Evolutionary conservation across 2,888 invertebrate species (phyloP), one percentile per base, ranked within the genome.

Genomic region (Epinotia ramella): DNA sequence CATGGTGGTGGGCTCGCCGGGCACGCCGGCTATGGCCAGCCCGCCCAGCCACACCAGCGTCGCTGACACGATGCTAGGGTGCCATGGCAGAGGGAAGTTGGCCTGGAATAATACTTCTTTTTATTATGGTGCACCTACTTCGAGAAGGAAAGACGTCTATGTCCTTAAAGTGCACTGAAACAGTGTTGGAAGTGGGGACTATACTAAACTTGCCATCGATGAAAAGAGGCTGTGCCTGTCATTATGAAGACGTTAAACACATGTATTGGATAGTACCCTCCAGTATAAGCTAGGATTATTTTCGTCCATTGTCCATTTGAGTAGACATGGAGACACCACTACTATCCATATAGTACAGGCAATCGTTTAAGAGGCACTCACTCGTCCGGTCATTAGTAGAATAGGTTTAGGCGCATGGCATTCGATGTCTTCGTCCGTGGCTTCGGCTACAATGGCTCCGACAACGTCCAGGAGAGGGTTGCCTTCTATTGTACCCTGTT

Each of bases 1-100:
- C 98, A 98, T 98, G 0, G 98, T 98, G 70, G 98, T 97, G 83
- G 98, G 97, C 90, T 98, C 98, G 0, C 97, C 98, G 0, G 98
- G 98, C 0, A 98, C 96, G 0, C 96, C 97, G n/a, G 95, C 95
- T 40, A 97, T 89, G 1, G 95, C 95, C 33, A 97, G 90, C 77
- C 96, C 95, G 0, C 97, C 98, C 12, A 98, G 90, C 86, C 95
- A 89, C 1, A 97, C 92, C 2, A 98, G 86, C 80, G 97, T 97
- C 0, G 96, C 96, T 0, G 97, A 96, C 2, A 97, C 95, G 28
- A 97, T 95, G 73, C 93, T 93, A 0, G 98, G 97, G 82, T 97
- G 97, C 98, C 98, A 98, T 1, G 96, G 95, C 78, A 97, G 96
- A 0, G 98, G 98, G 75, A 95, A 92, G 66, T 91, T 88, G 0